Conservation (phyloP, 2,888 invertebrate genomes). For the Lamproptera curius region DNA sequence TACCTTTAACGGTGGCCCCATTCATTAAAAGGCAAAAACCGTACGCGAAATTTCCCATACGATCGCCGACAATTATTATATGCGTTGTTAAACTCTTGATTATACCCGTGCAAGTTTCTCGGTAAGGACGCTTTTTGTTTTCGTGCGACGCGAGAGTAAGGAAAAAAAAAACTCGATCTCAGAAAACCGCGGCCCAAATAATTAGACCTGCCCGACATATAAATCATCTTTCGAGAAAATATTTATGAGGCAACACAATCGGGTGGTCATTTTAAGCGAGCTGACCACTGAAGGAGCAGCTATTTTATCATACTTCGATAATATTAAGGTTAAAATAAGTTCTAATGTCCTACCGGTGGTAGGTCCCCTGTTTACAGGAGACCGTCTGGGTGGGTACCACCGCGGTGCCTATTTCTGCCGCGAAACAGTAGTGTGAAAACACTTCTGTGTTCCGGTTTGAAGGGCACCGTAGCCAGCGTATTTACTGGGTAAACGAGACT, state of each 20-base stretch:
- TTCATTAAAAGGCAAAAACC: conserved; percentile 18
- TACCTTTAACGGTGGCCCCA: conserved; percentile 16
- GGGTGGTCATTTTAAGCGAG: conserved; percentile 46
- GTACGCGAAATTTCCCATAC: conserved; percentile 13
- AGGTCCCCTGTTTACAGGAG: no score
- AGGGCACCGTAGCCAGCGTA: no score
- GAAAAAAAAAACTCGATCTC: conserved; percentile 51
- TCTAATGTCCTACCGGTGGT: no score
- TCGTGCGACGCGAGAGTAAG: conserved; percentile 28
- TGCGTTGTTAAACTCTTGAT: conserved; percentile 21
- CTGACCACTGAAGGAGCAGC: conserved; percentile 24
- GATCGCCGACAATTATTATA: conserved; percentile 20
- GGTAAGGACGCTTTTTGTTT: conserved; percentile 27
- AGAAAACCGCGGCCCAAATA: conserved; percentile 61
- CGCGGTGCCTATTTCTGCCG: no score
- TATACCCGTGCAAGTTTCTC: conserved; percentile 23
- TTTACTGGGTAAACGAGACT: no score
- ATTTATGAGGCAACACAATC: conserved; percentile 58
- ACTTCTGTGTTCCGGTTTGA: no score
- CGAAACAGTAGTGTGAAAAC: no score
- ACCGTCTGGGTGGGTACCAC: no score
- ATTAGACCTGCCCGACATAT: conserved; percentile 60
- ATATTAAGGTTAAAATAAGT: no score
- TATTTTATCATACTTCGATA: conserved; percentile 15
- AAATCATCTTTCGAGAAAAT: conserved; percentile 63